Percentiles rank a stretch among this genome's conserved stretches.
These are phyloP conservation scores for Dryocosmus kuriphilus DNA, from an alignment of 2,888 invertebrate genomes.

Conservation along the genomic window DNA sequence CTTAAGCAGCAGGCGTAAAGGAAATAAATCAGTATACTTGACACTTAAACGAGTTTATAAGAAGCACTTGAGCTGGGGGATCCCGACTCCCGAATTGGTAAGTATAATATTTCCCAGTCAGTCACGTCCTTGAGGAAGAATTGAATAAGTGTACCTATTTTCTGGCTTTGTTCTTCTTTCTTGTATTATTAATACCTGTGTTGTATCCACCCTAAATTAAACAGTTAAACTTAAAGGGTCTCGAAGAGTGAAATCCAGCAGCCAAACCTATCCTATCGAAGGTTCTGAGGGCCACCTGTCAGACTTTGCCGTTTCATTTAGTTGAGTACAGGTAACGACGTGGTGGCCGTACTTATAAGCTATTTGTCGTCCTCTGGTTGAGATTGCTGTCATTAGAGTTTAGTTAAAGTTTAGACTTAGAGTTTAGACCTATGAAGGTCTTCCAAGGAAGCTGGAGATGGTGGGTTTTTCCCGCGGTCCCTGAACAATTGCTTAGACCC, in stretches of 20 bases:
- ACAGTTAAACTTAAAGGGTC: constrained; percentile 19
- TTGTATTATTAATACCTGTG: constrained; percentile 19
- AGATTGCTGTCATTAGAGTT: constrained; percentile 51
- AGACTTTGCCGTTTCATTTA: constrained; percentile 51
- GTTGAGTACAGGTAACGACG: constrained; percentile 62
- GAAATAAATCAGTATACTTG: background rate
- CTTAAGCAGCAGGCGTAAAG: background rate
- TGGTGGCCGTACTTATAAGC: constrained; percentile 65
- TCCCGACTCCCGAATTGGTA: background rate
- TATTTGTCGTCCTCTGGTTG: constrained; percentile 58
- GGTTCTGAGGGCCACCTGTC: constrained; percentile 54
- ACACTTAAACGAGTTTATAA: background rate
- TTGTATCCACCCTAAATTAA: constrained; percentile 28
- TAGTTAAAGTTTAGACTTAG: too few species aligned
- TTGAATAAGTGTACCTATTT: constrained; percentile 11
- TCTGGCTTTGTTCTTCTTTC: constrained; percentile 4
- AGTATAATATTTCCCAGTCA: constrained; percentile 7
- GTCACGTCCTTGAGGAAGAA: constrained; percentile 22
- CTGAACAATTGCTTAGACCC: constrained; percentile 8
- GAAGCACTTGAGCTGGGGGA: background rate
- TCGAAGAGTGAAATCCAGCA: constrained; percentile 1
- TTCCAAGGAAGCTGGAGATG: constrained; percentile 40
- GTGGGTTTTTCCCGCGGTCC: constrained; percentile 54
- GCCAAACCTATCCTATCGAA: background rate
- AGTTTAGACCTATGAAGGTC: constrained; percentile 42